These are phyloP conservation scores for Incurvaria masculella DNA, from an alignment of 2,888 invertebrate species.

Conservation along the genomic window DNA sequence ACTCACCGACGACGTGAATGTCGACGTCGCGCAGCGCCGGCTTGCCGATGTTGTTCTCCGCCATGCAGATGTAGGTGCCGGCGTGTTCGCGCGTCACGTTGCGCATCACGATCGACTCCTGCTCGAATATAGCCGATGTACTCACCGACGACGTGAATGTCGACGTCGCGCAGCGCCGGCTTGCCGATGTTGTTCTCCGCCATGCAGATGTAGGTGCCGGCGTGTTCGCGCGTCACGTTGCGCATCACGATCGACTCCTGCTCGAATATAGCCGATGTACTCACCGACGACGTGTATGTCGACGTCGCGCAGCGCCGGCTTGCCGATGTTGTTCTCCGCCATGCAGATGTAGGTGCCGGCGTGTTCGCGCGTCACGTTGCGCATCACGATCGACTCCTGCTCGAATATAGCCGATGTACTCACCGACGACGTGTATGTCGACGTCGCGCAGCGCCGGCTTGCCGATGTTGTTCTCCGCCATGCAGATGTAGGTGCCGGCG, in stretches of 20 bases:
- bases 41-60: constrained; percentile 25
- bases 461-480: constrained; percentile 30
- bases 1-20: constrained; percentile 28
- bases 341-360: too few species aligned
- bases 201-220: constrained; percentile 40
- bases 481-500: constrained; percentile 38
- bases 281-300: constrained; percentile 28
- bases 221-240: constrained; percentile 25
- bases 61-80: constrained; percentile 41
- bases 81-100: constrained; percentile 27
- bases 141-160: constrained; percentile 29
- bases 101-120: constrained; percentile 25
- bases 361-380: too few species aligned
- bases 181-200: constrained; percentile 28
- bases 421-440: constrained; percentile 27
- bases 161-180: constrained; percentile 22
- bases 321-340: constrained; percentile 7
- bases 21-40: constrained; percentile 24
- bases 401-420: constrained; percentile 14
- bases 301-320: constrained; percentile 22
- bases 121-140: too few species aligned
- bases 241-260: constrained; percentile 25
- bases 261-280: too few species aligned
- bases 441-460: constrained; percentile 22
- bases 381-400: too few species aligned